phyloP scores from a whole-genome alignment of 2,888 invertebrate genomes.

The Eupithecia pulchellata region DNA sequence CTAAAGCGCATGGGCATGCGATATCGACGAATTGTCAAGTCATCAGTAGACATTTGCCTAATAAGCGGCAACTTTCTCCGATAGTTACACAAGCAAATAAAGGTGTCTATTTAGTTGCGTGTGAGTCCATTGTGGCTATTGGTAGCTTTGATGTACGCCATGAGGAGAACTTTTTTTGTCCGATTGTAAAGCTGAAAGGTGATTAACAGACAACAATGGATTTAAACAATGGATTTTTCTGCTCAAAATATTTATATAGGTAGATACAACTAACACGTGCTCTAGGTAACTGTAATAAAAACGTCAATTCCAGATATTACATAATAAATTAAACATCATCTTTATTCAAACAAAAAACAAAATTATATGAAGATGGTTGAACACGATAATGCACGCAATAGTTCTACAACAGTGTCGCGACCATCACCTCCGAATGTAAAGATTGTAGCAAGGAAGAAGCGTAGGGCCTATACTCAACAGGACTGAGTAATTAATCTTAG shows the following conservation, averaged over 20 bases:
- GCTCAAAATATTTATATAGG: not conserved
- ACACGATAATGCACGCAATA: too few species aligned
- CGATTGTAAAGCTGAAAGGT: not conserved
- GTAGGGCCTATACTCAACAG: not conserved
- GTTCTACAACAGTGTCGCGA: too few species aligned
- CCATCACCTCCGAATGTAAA: too few species aligned
- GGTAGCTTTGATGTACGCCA: constrained; percentile 57
- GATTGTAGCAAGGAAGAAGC: not conserved
- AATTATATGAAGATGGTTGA: too few species aligned
- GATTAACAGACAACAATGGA: not conserved
- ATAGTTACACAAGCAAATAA: constrained; percentile 52
- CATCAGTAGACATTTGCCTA: constrained; percentile 43
- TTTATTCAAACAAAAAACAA: too few species aligned
- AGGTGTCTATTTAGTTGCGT: constrained; percentile 65
- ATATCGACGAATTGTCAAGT: constrained; percentile 43
- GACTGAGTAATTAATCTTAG: not conserved
- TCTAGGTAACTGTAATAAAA: not conserved
- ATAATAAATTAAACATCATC: too few species aligned
- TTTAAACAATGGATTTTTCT: not conserved
- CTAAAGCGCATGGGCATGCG: constrained; percentile 29
- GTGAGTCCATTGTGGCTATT: constrained; percentile 62
- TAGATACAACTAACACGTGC: not conserved
- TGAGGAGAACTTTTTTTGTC: not conserved
- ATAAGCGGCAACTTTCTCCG: constrained; percentile 45
- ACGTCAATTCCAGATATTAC: not conserved